Evolutionary conservation across 2,888 invertebrate genomes (phyloP), one percentile per base, ranked within the genome.

Genomic region (Dasypogon diadema): DNA sequence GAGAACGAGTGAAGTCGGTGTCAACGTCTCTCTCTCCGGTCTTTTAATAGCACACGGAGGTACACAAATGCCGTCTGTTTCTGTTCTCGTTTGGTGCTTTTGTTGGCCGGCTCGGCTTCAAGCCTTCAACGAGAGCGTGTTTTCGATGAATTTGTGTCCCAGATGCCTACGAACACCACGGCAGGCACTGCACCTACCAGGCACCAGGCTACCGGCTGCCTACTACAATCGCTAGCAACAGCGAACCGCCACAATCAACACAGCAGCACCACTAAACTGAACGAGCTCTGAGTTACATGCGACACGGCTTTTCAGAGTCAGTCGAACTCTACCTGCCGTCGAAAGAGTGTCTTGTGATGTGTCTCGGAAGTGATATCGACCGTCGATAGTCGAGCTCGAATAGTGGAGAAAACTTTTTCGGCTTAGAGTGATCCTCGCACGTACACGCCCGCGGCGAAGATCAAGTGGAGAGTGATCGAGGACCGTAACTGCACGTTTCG

Each of bases 251-350:
- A 6, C 51, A 51, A 51, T 3, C 51, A 51, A 5, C 51, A 46
- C 30, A 30, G 8, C 30, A 30, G 30, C 3, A 30, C n/a, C n/a
- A n/a, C n/a, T n/a, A n/a, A n/a, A n/a, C n/a, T n/a, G n/a, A n/a
- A n/a, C n/a, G n/a, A n/a, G n/a, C n/a, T n/a, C n/a, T n/a, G n/a
- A n/a, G n/a, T n/a, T n/a, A n/a, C n/a, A n/a, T n/a, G n/a, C n/a
- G n/a, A n/a, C n/a, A n/a, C n/a, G n/a, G n/a, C n/a, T n/a, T 30
- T 30, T 30, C 10, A 30, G 34, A 5, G 3, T 65, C 46, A 65
- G 65, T 65, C 65, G 12, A 14, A 65, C 46, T 65, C 16, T 65
- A 65, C 46, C 65, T 65, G 65, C 16, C 65, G 48, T 65, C 46
- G 65, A 24, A 46, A 24, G 48, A 65, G 16, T 37, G 48, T 22